Base-by-base conservation (phyloP, 2,113 vertebrate species). In the Phrynocephalus versicolor region DNA sequence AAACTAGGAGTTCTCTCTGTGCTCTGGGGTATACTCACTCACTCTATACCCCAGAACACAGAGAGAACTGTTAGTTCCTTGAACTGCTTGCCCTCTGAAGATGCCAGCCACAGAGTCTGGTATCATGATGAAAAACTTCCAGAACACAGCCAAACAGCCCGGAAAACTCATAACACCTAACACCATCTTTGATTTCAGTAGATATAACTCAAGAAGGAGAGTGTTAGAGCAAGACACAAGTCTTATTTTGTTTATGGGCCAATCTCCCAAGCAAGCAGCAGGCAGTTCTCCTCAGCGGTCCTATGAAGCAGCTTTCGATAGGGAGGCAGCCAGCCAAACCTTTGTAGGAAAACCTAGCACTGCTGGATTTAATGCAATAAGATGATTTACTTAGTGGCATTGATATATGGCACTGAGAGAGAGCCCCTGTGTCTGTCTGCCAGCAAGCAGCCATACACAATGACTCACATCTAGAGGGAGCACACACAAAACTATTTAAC, bases 361-460 rank as follows among this genome's bases (percentile, higher is more conserved):
- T 2, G 0, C 7, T 67, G 35, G 78, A 87, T 80, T n/a, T 37
- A 41, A 15, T 3, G 0, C 1, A 15, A 10, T 0, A 58, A 58
- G 79, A 64, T 30, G 19, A 87, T 87, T 79, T 65, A 3, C 13
- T 60, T 6, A 2, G 71, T 84, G 84, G 73, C 69, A 27, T 12
- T 65, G 83, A 33, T 0, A 0, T 19, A 30, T 0, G 1, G 71
- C 67, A 1, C 30, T 1, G 25, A 51, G 84, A 30, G 45, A 30
- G 45, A 80, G 41, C 23, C 19, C 41, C 75, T 1, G 70, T 35
- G 37, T 35, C 14, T 69, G 23, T 75, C 58, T 69, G 74, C 67
- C 25, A 70, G 65, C 81, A 74, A 10, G 1, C n/a, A 76, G 0
- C 16, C 71, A 67, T 19, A 41, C 10, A 1, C 19, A 0, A 0